phyloP scores from a whole-genome alignment of 2,797 vertebrate genomes.

The Furcifer pardalis region DNA sequence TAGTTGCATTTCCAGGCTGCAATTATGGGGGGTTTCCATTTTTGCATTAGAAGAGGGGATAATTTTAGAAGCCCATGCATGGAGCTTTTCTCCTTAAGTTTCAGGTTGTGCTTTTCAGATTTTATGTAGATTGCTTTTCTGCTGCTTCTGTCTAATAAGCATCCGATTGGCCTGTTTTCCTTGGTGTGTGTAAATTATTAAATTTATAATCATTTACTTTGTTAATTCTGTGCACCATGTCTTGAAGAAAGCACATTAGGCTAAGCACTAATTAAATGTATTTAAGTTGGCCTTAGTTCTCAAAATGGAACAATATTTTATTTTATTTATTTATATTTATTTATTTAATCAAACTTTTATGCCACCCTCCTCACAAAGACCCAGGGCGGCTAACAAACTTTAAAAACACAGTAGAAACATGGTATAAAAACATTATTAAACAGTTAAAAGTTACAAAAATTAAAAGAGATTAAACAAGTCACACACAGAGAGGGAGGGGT shows the following conservation, averaged over 20 bases:
- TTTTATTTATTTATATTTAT: too few species aligned
- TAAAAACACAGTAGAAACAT: too few species aligned
- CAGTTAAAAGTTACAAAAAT: too few species aligned
- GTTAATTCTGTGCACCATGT: not conserved
- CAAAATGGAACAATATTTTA: not conserved
- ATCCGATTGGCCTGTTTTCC: not conserved
- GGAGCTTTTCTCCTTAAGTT: not conserved
- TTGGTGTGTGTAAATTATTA: not conserved
- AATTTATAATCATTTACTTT: not conserved
- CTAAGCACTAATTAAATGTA: not conserved
- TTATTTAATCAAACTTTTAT: too few species aligned
- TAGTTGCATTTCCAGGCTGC: not conserved
- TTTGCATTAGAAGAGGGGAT: not conserved
- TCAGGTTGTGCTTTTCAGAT: not conserved
- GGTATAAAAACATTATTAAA: too few species aligned
- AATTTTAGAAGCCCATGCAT: rapidly evolving
- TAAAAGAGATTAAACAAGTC: too few species aligned
- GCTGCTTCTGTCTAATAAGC: not conserved
- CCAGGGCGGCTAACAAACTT: too few species aligned
- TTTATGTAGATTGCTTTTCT: not conserved
- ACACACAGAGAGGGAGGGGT: too few species aligned
- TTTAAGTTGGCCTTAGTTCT: not conserved
- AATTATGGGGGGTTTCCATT: not conserved
- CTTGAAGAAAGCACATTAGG: not conserved
- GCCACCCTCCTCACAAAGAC: too few species aligned